These are phyloP conservation scores for Pristionchus maxplancki DNA, from an alignment of 2,888 invertebrate genomes.

Conservation along the genomic window DNA sequence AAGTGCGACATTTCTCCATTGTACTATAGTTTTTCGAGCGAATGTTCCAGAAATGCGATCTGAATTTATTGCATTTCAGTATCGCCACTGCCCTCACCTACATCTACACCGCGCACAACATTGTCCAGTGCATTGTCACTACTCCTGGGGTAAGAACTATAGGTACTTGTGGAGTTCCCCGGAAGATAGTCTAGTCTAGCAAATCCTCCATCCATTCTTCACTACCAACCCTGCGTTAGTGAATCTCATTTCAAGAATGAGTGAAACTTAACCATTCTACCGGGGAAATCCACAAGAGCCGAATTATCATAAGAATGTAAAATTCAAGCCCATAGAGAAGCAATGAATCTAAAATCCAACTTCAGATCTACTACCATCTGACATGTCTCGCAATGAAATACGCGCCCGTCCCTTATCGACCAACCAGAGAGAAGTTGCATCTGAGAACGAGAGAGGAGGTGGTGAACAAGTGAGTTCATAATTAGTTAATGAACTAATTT, in stretches of 20 bases:
- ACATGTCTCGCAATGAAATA: neutral
- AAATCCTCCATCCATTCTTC: no score
- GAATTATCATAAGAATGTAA: no score
- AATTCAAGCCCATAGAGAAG: no score
- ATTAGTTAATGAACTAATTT: neutral
- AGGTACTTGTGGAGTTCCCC: neutral
- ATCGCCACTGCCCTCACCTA: neutral
- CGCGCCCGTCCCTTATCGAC: neutral
- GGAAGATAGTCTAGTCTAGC: no score
- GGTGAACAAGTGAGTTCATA: neutral
- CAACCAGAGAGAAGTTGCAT: neutral
- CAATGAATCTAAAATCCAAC: neutral
- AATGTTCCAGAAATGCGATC: no score
- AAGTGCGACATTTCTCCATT: neutral
- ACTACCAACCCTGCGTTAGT: no score
- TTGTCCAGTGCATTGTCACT: neutral
- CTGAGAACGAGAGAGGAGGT: slow-evolving; percentile 26
- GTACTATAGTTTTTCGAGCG: no score
- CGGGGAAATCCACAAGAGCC: no score
- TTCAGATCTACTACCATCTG: neutral
- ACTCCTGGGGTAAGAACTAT: neutral
- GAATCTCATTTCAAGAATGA: no score
- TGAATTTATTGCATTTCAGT: slow-evolving; percentile 21
- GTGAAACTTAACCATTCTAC: no score
- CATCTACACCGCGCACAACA: slow-evolving; percentile 27